A percentile compares a stretch with the other conserved stretches of the same genome.
phyloP scores from a whole-genome alignment of 2,888 invertebrate species.

The Unio delphinus region DNA sequence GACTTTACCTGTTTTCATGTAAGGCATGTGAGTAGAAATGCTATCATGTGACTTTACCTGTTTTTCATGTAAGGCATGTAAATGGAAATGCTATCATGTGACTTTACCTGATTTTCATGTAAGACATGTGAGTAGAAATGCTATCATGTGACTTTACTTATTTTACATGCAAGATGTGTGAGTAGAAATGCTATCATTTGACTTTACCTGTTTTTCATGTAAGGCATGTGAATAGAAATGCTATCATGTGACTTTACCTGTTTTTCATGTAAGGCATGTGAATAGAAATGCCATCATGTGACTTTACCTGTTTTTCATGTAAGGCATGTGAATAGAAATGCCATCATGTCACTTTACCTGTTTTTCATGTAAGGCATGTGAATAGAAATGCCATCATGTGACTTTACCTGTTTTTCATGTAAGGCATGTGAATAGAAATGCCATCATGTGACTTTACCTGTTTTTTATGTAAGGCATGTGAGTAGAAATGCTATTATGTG shows the following conservation, averaged over 20 bases:
- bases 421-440: slow-evolving; percentile 21
- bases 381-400: no score
- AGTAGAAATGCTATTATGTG: no score
- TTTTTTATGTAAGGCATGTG: slow-evolving; percentile 43
- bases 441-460: slow-evolving; percentile 47
- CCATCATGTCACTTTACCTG: slow-evolving; percentile 47
- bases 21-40: slow-evolving; percentile 55
- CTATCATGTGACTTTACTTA: slow-evolving; percentile 47
- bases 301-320: slow-evolving; percentile 67
- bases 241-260: slow-evolving; percentile 48
- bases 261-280: slow-evolving; percentile 67
- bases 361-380: slow-evolving; percentile 42
- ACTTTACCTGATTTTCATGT: slow-evolving; percentile 67
- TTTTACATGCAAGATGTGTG: slow-evolving; percentile 42
- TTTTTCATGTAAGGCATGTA: slow-evolving; percentile 67
- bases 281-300: slow-evolving; percentile 28
- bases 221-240: slow-evolving; percentile 55
- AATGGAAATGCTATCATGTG: slow-evolving; percentile 29
- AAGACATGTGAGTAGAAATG: slow-evolving; percentile 21
- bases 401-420: slow-evolving; percentile 67
- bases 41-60: slow-evolving; percentile 47
- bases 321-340: slow-evolving; percentile 21
- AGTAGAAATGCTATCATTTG: no score
- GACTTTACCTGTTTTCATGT: slow-evolving; percentile 62
- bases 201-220: slow-evolving; percentile 63